These are phyloP conservation scores for Trimorus sp. DNA, from an alignment of 2,888 invertebrate species.

Conservation along the genomic window DNA sequence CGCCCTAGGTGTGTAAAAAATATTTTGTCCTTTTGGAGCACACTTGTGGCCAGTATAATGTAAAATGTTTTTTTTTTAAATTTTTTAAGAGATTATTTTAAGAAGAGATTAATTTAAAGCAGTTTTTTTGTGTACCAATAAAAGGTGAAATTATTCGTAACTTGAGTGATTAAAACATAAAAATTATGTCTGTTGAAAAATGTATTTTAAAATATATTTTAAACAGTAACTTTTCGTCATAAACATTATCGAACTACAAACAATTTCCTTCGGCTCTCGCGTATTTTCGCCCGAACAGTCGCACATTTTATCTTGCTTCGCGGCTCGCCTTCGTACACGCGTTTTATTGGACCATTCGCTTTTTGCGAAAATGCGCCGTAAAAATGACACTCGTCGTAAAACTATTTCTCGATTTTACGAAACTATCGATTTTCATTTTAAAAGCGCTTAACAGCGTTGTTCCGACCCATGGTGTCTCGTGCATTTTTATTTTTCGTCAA, in stretches of 20 bases:
- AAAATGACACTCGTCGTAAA: constrained; percentile 19
- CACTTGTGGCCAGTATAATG: no score
- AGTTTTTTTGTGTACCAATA: no score
- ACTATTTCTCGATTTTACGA: constrained; percentile 24
- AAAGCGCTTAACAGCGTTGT: constrained; percentile 8
- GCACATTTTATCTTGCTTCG: neutral
- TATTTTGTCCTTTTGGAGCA: no score
- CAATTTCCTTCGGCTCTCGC: neutral
- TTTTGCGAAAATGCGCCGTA: constrained; percentile 16
- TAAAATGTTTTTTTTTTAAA: no score
- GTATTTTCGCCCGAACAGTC: neutral
- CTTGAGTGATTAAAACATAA: no score
- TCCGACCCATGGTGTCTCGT: neutral
- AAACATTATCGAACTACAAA: neutral
- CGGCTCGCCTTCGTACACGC: neutral
- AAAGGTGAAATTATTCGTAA: no score
- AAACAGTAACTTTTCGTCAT: no score
- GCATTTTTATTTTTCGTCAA: neutral
- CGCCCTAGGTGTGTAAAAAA: no score
- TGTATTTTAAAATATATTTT: no score
- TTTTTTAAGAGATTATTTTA: no score
- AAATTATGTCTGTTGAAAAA: no score
- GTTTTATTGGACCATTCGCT: constrained; percentile 9
- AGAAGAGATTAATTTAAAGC: no score
- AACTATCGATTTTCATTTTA: constrained; percentile 21